phyloP scores from a whole-genome alignment of 2,888 invertebrate species.

The Meiosimyza platycephala region DNA sequence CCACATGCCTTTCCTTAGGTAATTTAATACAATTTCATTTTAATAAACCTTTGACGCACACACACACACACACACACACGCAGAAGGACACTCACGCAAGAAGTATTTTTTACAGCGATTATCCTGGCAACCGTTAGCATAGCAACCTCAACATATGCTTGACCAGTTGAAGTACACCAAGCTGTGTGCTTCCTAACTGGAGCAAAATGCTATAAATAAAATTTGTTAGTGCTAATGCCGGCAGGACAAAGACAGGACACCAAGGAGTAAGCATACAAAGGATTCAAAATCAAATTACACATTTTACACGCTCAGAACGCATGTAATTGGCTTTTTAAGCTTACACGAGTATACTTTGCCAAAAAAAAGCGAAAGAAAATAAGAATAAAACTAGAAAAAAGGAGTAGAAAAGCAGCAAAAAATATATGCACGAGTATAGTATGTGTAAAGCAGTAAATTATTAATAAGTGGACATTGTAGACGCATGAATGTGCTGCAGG shows the following conservation, averaged over 20 bases:
- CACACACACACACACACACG: not conserved
- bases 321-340: constrained; percentile 65
- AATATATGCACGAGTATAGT: not conserved
- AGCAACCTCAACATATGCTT: constrained; percentile 31
- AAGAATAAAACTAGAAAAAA: constrained; percentile 17
- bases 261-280: constrained; percentile 31
- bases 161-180: not conserved
- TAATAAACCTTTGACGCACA: constrained; percentile 31
- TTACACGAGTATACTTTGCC: constrained; percentile 26
- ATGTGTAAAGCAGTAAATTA: constrained; percentile 33
- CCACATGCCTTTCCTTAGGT: constrained; percentile 29
- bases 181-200: constrained; percentile 1
- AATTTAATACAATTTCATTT: constrained; percentile 40
- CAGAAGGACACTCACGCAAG: not conserved
- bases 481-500: not conserved
- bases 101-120: not conserved
- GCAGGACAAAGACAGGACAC: constrained; percentile 10
- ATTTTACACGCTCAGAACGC: constrained; percentile 64
- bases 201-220: constrained; percentile 18
- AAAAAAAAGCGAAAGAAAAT: not conserved
- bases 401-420: constrained; percentile 6
- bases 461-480: constrained; percentile 30
- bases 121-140: constrained; percentile 32
- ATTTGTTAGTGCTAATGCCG: not conserved
- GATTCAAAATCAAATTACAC: constrained; percentile 60